Evolutionary conservation across 2,113 vertebrate species (phyloP).

Genomic region (Erythrocercus mccallii): DNA sequence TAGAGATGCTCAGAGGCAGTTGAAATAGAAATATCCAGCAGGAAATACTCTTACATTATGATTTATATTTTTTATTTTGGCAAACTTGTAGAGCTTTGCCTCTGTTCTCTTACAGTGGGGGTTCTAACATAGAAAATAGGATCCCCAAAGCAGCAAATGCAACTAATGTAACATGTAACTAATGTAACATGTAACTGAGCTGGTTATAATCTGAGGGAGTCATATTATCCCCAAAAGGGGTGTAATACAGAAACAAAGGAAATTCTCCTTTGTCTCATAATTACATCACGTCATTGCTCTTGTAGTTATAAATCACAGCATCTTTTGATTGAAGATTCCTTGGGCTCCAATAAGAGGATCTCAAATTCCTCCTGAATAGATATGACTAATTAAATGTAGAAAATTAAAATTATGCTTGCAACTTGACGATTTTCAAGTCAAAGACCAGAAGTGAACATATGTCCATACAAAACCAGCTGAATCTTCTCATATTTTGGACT

Average conservation of each 20-base stretch:
- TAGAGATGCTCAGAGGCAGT: background rate
- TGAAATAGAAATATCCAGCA: background rate
- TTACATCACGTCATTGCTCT: background rate
- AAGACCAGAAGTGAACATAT: background rate
- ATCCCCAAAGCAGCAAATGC: background rate
- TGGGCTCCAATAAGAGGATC: background rate
- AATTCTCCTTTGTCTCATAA: background rate
- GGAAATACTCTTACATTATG: background rate
- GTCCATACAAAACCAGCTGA: background rate
- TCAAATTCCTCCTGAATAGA: background rate
- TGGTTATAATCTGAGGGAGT: background rate
- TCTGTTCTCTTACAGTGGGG: background rate
- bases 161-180: background rate
- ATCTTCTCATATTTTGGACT: background rate
- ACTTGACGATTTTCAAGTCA: background rate
- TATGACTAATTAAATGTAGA: background rate
- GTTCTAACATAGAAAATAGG: background rate
- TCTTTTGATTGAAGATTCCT: background rate
- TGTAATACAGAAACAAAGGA: background rate
- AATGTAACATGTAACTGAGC: background rate
- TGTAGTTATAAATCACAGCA: background rate
- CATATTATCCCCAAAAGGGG: rapidly evolving
- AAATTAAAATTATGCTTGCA: background rate
- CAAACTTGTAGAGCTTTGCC: background rate
- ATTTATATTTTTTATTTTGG: background rate